Percentiles rank a stretch among this genome's conserved stretches.
These are phyloP conservation scores for Anoplopoma fimbria DNA, from an alignment of 2,113 vertebrate species.

Conservation along the genomic window DNA sequence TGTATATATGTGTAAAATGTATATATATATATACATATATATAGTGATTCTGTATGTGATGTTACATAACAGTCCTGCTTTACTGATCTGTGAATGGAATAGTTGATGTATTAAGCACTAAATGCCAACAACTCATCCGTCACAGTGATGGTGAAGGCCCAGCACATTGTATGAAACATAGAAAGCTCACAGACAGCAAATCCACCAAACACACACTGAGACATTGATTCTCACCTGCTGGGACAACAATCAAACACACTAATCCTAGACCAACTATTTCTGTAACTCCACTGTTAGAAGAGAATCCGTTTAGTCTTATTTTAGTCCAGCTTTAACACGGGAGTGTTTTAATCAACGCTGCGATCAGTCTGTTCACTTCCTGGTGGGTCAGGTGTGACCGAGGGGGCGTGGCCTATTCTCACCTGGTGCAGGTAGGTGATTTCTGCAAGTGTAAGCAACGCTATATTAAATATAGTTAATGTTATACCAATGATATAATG, in stretches of 20 bases:
- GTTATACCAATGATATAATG: too few species aligned
- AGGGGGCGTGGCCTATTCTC: constrained; percentile 39
- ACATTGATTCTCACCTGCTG: background rate
- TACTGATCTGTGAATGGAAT: background rate
- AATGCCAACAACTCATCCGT: too few species aligned
- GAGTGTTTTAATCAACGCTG: background rate
- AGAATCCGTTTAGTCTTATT: background rate
- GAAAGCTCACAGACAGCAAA: background rate
- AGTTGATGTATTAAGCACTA: too few species aligned
- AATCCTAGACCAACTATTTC: background rate
- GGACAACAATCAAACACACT: background rate
- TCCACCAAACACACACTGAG: background rate
- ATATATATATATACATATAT: too few species aligned
- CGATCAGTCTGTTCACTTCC: constrained; percentile 37
- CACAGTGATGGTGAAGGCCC: background rate
- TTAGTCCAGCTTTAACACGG: too few species aligned
- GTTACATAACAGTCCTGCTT: background rate
- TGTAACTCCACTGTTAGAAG: accelerated
- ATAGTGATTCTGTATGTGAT: too few species aligned
- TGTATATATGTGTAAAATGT: too few species aligned
- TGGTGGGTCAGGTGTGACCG: constrained; percentile 11
- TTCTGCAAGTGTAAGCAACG: background rate
- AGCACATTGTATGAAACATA: background rate
- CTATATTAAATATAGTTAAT: too few species aligned
- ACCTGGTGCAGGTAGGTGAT: background rate